Conservation (phyloP, 2,888 invertebrate species). For the Nyleta sp. region DNA sequence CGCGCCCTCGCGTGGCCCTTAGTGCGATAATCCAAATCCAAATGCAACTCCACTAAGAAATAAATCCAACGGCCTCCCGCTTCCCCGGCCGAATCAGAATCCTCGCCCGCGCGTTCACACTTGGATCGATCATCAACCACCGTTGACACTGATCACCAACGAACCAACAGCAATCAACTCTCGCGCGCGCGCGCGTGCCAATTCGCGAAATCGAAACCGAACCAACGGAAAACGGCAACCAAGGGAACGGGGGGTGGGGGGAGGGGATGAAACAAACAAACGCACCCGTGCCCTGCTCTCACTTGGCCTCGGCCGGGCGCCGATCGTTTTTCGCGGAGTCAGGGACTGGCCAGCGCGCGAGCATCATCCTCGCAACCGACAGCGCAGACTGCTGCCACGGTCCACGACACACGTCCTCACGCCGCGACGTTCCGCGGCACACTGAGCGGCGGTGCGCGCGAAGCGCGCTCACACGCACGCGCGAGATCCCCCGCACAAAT, state of each 20-base stretch:
- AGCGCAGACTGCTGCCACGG: conserved; percentile 8
- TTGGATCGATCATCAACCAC: conserved; percentile 50
- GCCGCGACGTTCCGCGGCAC: conserved; percentile 47
- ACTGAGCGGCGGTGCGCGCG: conserved; percentile 26
- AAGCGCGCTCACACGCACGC: conserved; percentile 17
- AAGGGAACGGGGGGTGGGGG: too few species aligned
- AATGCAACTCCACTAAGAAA: conserved; percentile 52
- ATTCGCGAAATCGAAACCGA: too few species aligned
- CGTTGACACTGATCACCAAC: conserved; percentile 8
- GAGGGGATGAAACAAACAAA: too few species aligned
- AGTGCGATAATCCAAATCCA: too few species aligned
- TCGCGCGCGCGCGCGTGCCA: too few species aligned
- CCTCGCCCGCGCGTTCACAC: conserved; percentile 31
- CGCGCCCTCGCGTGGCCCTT: conserved; percentile 28
- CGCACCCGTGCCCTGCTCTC: too few species aligned
- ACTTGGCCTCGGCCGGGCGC: too few species aligned
- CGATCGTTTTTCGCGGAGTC: conserved; percentile 30
- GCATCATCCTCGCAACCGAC: conserved; percentile 51
- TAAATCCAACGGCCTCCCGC: conserved; percentile 35
- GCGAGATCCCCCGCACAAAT: conserved; percentile 18
- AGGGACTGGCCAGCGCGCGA: conserved; percentile 64
- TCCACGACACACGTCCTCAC: conserved; percentile 25
- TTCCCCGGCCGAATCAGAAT: conserved; percentile 35
- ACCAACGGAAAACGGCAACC: too few species aligned
- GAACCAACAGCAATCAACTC: not conserved